A percentile compares a stretch with the other conserved stretches of the same genome.
These are phyloP conservation scores for Nymphalis c-album DNA, from an alignment of 2,888 invertebrate species.

Conservation along the genomic window DNA sequence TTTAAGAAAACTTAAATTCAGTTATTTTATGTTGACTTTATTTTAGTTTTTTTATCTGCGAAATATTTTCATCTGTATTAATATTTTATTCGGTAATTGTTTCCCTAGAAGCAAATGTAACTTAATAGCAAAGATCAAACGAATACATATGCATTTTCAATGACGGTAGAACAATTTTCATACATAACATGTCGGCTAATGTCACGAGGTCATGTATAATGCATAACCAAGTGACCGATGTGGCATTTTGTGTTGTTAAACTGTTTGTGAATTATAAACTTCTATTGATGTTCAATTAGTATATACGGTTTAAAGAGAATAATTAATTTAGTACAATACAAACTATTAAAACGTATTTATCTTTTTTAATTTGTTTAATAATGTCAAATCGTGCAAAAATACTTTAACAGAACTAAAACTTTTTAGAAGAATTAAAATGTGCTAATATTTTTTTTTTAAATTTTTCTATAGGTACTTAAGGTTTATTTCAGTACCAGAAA, in stretches of 20 bases:
- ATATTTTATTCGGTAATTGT: conserved; percentile 3
- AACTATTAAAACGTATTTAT: neutral
- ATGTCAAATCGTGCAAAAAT: no score
- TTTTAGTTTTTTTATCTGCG: no score
- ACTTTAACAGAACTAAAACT: no score
- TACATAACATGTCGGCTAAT: conserved; percentile 4
- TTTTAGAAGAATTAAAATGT: no score
- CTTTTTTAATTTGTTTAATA: neutral
- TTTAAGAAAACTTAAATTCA: no score
- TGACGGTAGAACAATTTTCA: conserved; percentile 1
- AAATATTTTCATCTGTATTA: neutral
- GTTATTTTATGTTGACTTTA: no score
- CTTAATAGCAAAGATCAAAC: conserved; percentile 13
- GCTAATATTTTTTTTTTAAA: no score
- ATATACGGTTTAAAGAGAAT: conserved; percentile 13
- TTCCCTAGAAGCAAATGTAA: neutral
- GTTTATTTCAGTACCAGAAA: no score
- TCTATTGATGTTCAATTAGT: conserved; percentile 10
- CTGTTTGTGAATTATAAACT: neutral
- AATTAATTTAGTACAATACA: neutral
- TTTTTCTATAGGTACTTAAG: no score
- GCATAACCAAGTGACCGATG: neutral
- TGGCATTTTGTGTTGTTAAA: conserved; percentile 3
- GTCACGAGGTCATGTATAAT: conserved; percentile 5
- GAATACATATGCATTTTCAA: conserved; percentile 22